phyloP scores from a whole-genome alignment of 2,797 vertebrate genomes.

The Macropus fuliginosus region DNA sequence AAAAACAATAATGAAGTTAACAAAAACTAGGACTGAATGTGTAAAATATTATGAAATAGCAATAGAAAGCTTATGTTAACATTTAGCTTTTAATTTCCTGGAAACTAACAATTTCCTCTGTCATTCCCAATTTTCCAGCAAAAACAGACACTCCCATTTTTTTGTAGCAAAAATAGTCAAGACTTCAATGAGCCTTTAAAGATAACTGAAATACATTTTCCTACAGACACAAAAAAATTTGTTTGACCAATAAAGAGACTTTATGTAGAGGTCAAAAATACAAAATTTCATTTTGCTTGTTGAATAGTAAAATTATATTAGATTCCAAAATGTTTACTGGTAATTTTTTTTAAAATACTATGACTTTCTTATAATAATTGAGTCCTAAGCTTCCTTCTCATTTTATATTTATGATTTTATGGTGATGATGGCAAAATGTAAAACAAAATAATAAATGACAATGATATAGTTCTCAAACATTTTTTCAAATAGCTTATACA shows the following conservation, averaged over 20 bases:
- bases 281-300: slow-evolving; percentile 29
- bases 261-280: slow-evolving; percentile 50
- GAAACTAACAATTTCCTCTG: background rate
- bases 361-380: background rate
- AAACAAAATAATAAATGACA: slow-evolving; percentile 33
- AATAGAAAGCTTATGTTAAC: background rate
- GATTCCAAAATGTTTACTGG: slow-evolving; percentile 49
- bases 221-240: slow-evolving; percentile 38
- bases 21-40: slow-evolving; percentile 4
- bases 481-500: slow-evolving; percentile 2
- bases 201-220: slow-evolving; percentile 16
- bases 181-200: slow-evolving; percentile 9
- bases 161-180: slow-evolving; percentile 42
- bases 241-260: slow-evolving; percentile 39
- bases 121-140: slow-evolving; percentile 27
- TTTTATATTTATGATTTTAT: background rate
- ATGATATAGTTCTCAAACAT: slow-evolving; percentile 1
- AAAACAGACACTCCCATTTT: slow-evolving; percentile 29
- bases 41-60: slow-evolving; percentile 23
- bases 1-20: background rate
- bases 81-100: slow-evolving; percentile 30
- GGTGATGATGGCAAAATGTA: background rate
- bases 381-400: background rate
- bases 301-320: slow-evolving; percentile 40
- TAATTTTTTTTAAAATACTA: slow-evolving; percentile 5